A percentile compares a stretch with the other conserved stretches of the same genome.
Conservation (phyloP, 2,113 vertebrate species). For the Balaenoptera acutorostrata region DNA sequence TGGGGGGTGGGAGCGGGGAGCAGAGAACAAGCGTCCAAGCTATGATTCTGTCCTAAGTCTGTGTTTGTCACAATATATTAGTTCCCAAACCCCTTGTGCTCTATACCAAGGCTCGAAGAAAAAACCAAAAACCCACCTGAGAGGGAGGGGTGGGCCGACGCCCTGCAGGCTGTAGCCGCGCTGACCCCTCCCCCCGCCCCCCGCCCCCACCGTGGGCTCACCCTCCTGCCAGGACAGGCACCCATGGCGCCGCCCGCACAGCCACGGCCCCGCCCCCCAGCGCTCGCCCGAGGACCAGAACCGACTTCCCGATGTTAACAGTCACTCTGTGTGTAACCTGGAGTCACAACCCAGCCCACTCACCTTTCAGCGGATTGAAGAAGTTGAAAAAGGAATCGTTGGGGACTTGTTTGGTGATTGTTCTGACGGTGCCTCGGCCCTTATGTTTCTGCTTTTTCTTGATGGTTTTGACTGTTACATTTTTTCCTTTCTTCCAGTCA, state of each 20-base stretch:
- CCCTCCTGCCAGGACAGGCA: background rate
- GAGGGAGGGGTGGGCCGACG: too few relatives aligned
- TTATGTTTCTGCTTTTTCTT: slow-evolving; percentile 99
- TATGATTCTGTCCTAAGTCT: background rate
- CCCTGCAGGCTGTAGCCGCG: background rate
- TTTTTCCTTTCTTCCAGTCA: slow-evolving; percentile 97
- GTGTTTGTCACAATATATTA: accelerated
- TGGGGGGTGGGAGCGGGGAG: too few relatives aligned
- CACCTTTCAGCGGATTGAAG: slow-evolving; percentile 95
- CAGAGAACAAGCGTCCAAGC: background rate
- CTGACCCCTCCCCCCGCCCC: accelerated
- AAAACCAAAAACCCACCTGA: background rate
- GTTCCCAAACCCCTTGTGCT: background rate
- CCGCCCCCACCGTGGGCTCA: too few relatives aligned
- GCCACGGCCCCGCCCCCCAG: background rate
- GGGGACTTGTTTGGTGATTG: slow-evolving; percentile 95
- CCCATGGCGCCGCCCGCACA: background rate
- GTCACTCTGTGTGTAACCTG: accelerated
- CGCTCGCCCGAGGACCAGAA: accelerated
- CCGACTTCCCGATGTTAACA: accelerated
- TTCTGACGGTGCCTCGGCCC: slow-evolving; percentile 95
- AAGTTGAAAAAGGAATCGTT: slow-evolving; percentile 99
- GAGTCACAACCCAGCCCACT: background rate
- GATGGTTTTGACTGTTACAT: slow-evolving; percentile 96
- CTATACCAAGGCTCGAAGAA: accelerated